phyloP scores from a whole-genome alignment of 1,140 invertebrate genomes.

The Magallana gigas region DNA sequence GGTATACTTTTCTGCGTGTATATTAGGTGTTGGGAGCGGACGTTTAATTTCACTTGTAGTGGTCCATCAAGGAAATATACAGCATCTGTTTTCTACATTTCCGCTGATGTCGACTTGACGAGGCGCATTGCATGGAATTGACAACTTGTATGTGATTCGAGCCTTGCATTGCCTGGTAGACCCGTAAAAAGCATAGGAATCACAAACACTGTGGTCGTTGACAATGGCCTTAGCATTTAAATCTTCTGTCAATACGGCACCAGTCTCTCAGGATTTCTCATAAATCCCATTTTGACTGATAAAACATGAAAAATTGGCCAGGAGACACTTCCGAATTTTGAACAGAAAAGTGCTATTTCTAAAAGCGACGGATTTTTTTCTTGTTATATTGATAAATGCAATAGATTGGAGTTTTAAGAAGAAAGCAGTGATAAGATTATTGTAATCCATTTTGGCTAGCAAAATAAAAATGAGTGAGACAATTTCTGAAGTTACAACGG shows the following conservation, averaged over 20 bases:
- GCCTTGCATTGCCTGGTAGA: background rate
- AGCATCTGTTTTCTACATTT: background rate
- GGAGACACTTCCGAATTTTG: background rate
- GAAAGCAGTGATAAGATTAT: background rate
- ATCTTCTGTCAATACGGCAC: background rate
- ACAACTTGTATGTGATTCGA: slow-evolving; percentile 2
- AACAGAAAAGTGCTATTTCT: background rate
- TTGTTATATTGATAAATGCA: background rate
- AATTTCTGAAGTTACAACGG: background rate
- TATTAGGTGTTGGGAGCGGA: too few relatives aligned
- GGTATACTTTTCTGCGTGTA: background rate
- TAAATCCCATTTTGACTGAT: slow-evolving; percentile 34
- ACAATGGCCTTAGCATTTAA: slow-evolving; percentile 21
- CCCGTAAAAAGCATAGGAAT: slow-evolving; percentile 1
- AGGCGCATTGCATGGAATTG: background rate
- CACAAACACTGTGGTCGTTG: slow-evolving; percentile 12
- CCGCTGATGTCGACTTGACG: background rate
- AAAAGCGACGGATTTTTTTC: background rate
- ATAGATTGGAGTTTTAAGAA: background rate
- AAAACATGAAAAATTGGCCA: slow-evolving; percentile 26
- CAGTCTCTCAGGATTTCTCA: background rate
- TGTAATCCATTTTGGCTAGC: background rate
- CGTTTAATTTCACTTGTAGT: too few relatives aligned
- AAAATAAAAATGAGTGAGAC: slow-evolving; percentile 3
- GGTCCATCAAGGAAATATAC: background rate